Evolutionary conservation across 2,888 invertebrate genomes (phyloP), one percentile per base, ranked within the genome.

Genomic region (Microchrysa polita): DNA sequence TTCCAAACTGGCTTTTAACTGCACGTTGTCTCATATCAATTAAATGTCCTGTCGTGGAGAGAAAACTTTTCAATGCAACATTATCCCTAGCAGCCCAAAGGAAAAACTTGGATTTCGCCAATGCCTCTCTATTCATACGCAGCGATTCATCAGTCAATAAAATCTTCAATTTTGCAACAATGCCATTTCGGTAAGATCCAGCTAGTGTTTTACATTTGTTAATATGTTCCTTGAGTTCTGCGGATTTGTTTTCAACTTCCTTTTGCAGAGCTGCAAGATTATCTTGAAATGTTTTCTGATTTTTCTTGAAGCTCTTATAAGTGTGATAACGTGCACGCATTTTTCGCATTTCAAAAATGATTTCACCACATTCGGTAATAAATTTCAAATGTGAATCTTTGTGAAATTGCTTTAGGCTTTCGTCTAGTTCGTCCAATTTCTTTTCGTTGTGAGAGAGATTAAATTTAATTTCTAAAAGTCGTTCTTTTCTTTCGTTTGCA

Each of bases 311-410:
- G 14, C 27, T 5, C 27, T 1, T 27, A 60, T 60, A 60, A 27
- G n/a, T 23, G 14, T 23, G 22, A 60, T 10, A 27, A 4, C 27
- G 10, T 1, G 27, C 60, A 2, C 27, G 22, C n/a, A 60, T 10
- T 60, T 14, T 4, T 60, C 60, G 23, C 23, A 27, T 60, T 27
- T 60, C 27, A 27, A 60, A 27, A 2, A 60, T 60, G 2, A 60
- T 60, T 1, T 60, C 60, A n/a, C 27, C 60, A 60, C 60, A 60
- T 27, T 60, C 23, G 10, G 20, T 23, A 14, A 23, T 60, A 2
- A 2, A 22, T 60, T 60, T 27, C 10, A 60, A 12, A 9, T 27
- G 27, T 23, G 60, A 22, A 14, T 10, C 5, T 23, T 23, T n/a
- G 5, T 60, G 22, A 27, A 23, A 60, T 27, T 23, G 22, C 2